phyloP scores from a whole-genome alignment of 1,140 invertebrate genomes.

The Drosophila funebris region DNA sequence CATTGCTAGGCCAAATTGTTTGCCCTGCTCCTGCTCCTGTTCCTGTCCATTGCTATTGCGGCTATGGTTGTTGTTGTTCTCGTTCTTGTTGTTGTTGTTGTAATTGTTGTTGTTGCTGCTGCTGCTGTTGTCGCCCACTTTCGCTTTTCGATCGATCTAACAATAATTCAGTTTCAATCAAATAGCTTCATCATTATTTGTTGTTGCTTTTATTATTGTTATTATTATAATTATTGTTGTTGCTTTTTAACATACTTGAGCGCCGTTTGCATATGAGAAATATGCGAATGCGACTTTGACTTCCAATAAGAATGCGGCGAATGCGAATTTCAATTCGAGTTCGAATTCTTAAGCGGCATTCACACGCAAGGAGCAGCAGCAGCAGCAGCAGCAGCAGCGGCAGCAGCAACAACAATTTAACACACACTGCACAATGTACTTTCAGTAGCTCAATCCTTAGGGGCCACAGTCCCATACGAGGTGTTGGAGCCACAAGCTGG shows the following conservation, averaged over 20 bases:
- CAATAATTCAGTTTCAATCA: constrained; percentile 80
- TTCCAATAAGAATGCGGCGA: constrained; percentile 18
- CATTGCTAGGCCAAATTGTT: constrained; percentile 58
- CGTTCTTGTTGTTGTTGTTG: constrained; percentile 5
- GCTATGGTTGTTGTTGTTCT: constrained; percentile 2
- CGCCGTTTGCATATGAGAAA: constrained; percentile 56
- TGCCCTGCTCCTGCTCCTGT: constrained; percentile 20
- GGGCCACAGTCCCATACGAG: not conserved
- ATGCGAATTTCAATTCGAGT: constrained; percentile 15
- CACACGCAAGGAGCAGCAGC: constrained; percentile 23
- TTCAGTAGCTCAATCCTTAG: not conserved
- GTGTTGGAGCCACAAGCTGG: constrained; percentile 37
- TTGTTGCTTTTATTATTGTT: constrained; percentile 37
- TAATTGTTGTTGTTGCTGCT: constrained; percentile 3
- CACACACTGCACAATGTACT: not conserved
- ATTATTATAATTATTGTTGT: constrained; percentile 42
- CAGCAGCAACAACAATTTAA: not conserved
- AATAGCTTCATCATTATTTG: constrained; percentile 60
- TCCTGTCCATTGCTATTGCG: constrained; percentile 3
- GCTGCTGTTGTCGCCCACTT: constrained; percentile 50
- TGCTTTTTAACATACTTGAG: constrained; percentile 53
- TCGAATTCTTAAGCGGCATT: not conserved
- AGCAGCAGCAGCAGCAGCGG: constrained; percentile 5
- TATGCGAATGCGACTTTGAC: constrained; percentile 20
- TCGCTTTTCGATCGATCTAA: constrained; percentile 79